Percentiles rank a stretch among this genome's conserved stretches.
These are phyloP conservation scores for Pipa parva DNA, from an alignment of 2,113 vertebrate genomes.

Conservation along the genomic window DNA sequence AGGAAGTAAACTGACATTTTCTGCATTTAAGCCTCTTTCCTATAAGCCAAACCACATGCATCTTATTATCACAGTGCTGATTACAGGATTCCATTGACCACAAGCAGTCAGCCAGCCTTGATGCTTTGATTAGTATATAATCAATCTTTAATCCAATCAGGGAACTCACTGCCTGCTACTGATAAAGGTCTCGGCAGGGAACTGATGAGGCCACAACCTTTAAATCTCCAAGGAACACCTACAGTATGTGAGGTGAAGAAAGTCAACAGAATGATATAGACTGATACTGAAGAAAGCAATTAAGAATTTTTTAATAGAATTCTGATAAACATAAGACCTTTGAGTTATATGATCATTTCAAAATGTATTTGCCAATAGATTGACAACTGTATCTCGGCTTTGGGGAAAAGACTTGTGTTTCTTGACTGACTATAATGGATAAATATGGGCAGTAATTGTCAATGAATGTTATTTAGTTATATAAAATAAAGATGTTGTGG, in stretches of 20 bases:
- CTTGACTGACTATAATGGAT: too few relatives aligned
- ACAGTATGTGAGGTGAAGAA: constrained; percentile 53
- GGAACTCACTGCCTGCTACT: constrained; percentile 62
- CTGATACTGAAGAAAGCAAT: constrained; percentile 51
- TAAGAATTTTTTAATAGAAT: constrained; percentile 50
- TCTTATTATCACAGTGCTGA: constrained; percentile 68
- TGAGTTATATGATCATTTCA: neutral
- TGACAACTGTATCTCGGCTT: neutral
- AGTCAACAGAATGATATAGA: constrained; percentile 44
- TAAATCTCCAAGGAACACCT: constrained; percentile 58
- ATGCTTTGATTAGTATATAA: constrained; percentile 66
- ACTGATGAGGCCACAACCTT: constrained; percentile 66
- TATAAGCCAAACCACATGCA: constrained; percentile 53
- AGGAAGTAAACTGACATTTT: constrained; percentile 45
- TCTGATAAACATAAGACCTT: constrained; percentile 48
- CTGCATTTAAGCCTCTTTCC: constrained; percentile 53
- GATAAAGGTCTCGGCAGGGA: constrained; percentile 71
- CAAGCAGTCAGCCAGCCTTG: constrained; percentile 63
- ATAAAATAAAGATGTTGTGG: too few relatives aligned
- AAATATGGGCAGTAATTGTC: too few relatives aligned
- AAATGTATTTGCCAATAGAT: neutral
- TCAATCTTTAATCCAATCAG: constrained; percentile 82
- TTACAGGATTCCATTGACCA: constrained; percentile 76
- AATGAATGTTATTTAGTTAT: too few relatives aligned
- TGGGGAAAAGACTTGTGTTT: too few relatives aligned